Conservation (phyloP, 2,113 vertebrate species). For the Atractosteus spatula region DNA sequence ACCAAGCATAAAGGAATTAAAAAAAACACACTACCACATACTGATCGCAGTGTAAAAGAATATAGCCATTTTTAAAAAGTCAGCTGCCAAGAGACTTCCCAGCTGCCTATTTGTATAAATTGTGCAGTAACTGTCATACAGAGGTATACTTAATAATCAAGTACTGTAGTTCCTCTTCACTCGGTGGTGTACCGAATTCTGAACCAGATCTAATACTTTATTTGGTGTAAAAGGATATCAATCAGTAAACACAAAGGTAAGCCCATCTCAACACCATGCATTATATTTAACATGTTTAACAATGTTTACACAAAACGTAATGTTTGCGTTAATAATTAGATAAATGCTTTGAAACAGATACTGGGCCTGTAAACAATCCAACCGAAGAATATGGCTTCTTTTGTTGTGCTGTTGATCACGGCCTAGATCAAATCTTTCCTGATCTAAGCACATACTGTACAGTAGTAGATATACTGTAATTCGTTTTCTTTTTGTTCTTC, state of each 20-base stretch:
- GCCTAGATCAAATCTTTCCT: too few relatives aligned
- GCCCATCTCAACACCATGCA: not conserved
- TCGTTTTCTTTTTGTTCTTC: too few relatives aligned
- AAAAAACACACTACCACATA: constrained; percentile 23
- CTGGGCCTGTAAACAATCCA: too few relatives aligned
- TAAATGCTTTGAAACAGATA: too few relatives aligned
- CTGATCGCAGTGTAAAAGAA: constrained; percentile 23
- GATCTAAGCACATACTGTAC: too few relatives aligned
- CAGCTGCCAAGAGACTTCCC: constrained; percentile 55
- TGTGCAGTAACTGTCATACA: not conserved
- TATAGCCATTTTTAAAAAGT: constrained; percentile 34
- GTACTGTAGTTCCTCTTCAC: not conserved
- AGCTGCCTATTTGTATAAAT: constrained; percentile 49
- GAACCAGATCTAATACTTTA: not conserved
- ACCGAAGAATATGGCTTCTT: too few relatives aligned
- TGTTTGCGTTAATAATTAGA: not conserved
- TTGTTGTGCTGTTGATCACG: too few relatives aligned
- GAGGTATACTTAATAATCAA: not conserved
- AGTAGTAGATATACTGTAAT: too few relatives aligned
- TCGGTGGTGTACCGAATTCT: not conserved
- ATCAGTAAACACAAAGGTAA: not conserved
- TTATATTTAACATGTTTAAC: not conserved
- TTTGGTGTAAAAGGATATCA: not conserved
- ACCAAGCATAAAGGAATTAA: constrained; percentile 59
- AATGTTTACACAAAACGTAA: not conserved